phyloP scores from a whole-genome alignment of 92 coral and sea anemone species.

The Blastomussa wellsi region DNA sequence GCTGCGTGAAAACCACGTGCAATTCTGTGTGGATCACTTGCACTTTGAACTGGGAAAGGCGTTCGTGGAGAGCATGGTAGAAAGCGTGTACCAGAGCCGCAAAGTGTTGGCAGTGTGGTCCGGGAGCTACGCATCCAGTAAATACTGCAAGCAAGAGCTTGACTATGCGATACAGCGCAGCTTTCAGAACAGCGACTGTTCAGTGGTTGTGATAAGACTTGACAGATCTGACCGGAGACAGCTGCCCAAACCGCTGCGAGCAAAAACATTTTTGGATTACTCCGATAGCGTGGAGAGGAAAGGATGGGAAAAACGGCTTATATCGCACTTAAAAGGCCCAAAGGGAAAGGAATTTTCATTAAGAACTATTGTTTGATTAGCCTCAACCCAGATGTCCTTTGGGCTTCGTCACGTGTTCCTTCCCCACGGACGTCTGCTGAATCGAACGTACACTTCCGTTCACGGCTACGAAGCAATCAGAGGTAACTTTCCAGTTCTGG shows the following conservation, averaged over 20 bases:
- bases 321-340: conserved; percentile 14
- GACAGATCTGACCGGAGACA: neutral
- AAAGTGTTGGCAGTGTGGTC: conserved; percentile 39
- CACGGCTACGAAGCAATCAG: too few species aligned
- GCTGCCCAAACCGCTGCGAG: conserved; percentile 24
- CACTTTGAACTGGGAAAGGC: conserved; percentile 29
- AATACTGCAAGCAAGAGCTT: conserved; percentile 26
- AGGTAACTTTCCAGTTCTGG: too few species aligned
- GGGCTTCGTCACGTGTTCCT: too few species aligned
- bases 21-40: conserved; percentile 20
- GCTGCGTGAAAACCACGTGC: conserved; percentile 8
- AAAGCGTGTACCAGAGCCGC: conserved; percentile 28
- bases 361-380: conserved; percentile 5
- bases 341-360: neutral
- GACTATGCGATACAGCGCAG: conserved; percentile 36
- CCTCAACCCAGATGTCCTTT: too few species aligned
- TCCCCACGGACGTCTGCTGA: too few species aligned
- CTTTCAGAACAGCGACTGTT: conserved; percentile 20
- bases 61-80: conserved; percentile 9
- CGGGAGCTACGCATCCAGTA: conserved; percentile 9
- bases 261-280: conserved; percentile 31
- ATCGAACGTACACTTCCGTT: too few species aligned
- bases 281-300: conserved; percentile 33
- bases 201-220: conserved; percentile 25
- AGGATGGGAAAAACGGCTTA: conserved; percentile 42